Conservation (phyloP, 2,113 vertebrate genomes). For the Prietella phreatophila region DNA sequence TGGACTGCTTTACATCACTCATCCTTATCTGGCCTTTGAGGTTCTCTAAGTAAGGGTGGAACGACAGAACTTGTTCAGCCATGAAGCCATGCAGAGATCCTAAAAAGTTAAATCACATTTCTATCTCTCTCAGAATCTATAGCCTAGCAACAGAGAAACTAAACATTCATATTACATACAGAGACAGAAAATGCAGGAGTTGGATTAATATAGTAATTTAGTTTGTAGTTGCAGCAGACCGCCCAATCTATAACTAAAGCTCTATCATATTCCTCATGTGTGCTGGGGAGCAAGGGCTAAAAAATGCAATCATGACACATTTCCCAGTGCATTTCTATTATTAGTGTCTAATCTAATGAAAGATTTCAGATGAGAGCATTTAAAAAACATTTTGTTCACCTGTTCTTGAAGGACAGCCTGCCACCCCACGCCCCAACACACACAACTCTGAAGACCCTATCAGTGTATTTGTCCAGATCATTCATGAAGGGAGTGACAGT, state of each 20-base stretch:
- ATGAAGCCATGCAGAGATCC: not conserved
- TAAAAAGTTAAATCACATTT: conserved; percentile 18
- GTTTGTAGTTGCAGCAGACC: not conserved
- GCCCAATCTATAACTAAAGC: not conserved
- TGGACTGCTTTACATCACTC: not conserved
- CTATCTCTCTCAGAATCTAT: not conserved
- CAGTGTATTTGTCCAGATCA: conserved; percentile 25
- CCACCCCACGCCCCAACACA: not conserved
- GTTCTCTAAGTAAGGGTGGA: not conserved
- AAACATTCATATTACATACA: not conserved
- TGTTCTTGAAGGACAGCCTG: not conserved
- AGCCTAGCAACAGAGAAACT: not conserved
- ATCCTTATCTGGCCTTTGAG: conserved; percentile 22
- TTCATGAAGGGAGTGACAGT: conserved; percentile 2
- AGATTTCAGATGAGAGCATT: not conserved
- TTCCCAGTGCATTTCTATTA: not conserved
- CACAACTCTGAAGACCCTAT: not conserved
- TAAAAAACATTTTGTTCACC: not conserved
- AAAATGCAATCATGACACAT: not conserved
- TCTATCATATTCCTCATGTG: not conserved
- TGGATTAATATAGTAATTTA: not conserved
- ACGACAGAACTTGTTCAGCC: conserved; percentile 14
- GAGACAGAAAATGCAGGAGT: not conserved
- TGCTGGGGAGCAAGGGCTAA: not conserved
- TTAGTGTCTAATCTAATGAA: too few relatives aligned